Base-by-base conservation (phyloP, 2,888 invertebrate genomes). In the Trachelus stipa region DNA sequence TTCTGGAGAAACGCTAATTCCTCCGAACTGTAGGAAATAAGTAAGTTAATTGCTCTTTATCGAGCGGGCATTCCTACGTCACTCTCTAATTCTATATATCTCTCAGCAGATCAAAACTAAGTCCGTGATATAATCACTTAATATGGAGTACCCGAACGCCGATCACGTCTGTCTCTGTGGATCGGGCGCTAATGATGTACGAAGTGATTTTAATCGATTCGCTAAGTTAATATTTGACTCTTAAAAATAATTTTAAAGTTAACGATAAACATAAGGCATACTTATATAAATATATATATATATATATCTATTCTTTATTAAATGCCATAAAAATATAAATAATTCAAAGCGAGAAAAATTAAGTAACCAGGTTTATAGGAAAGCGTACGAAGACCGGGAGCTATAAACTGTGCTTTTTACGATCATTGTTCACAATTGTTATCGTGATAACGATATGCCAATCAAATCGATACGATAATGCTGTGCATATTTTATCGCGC, bases 121-220 rank as follows among this genome's bases (percentile, higher is more conserved):
- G 77, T 76, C 79, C 79, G 80, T 82, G 79, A 80, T 56, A 56
- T 85, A 83, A 81, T 80, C 78, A 81, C 79, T 82, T 82, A 68
- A 71, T 23, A 71, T 23, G 71, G 71, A 31, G 15, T 31, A 31
- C 11, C 31, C 69, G 69, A 12, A 33, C 31, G 71, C 31, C 30
- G 31, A 34, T 11, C 34, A 85, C 79, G 85, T 88, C 88, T 87
- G 88, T 88, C 87, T 88, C 87, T 88, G 85, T 83, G 82, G 81
- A 83, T 83, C 86, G 85, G 88, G 82, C 85, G 86, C 82, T 83
- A 82, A 77, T 77, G 73, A 74, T 68, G 73, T 76, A 80, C 76
- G 79, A 79, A 77, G 77, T 69, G 81, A 79, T 79, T 79, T 76
- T 74, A 79, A 81, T 80, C 68, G 74, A 83, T 83, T 56, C 75